These are phyloP conservation scores for Nylanderia fulva DNA, from an alignment of 1,140 invertebrate genomes.

Conservation along the genomic window DNA sequence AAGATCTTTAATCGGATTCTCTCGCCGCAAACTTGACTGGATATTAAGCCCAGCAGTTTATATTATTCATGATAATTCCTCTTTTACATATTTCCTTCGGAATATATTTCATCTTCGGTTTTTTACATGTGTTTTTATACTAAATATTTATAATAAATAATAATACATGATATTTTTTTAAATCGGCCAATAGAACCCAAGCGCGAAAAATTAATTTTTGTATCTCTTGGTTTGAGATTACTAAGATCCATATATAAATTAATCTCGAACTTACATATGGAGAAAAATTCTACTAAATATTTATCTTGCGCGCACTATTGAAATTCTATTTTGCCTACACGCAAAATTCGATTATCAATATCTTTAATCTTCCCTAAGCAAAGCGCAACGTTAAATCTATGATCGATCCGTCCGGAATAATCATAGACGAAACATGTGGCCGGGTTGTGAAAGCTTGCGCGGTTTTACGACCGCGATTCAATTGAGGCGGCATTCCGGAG, in stretches of 20 bases:
- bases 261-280: no score
- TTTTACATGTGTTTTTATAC: neutral
- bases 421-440: neutral
- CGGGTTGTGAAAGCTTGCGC: slow-evolving; percentile 19
- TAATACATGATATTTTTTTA: no score
- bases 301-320: neutral
- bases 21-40: neutral
- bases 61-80: neutral
- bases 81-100: neutral
- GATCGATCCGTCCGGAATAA: slow-evolving; percentile 32
- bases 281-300: slow-evolving; percentile 21
- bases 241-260: no score
- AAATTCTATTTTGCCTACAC: neutral
- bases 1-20: neutral
- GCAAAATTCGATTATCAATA: neutral
- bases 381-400: neutral
- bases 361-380: no score
- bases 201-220: no score
- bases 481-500: slow-evolving; percentile 57
- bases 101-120: neutral
- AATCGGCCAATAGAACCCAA: no score
- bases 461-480: slow-evolving; percentile 42
- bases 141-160: slow-evolving; percentile 36
- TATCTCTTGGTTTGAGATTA: no score
- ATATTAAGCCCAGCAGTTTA: neutral